A percentile compares a stretch with the other conserved stretches of the same genome.
Evolutionary conservation across 1,140 invertebrate genomes (phyloP).

Genomic region (Myzus persicae): DNA sequence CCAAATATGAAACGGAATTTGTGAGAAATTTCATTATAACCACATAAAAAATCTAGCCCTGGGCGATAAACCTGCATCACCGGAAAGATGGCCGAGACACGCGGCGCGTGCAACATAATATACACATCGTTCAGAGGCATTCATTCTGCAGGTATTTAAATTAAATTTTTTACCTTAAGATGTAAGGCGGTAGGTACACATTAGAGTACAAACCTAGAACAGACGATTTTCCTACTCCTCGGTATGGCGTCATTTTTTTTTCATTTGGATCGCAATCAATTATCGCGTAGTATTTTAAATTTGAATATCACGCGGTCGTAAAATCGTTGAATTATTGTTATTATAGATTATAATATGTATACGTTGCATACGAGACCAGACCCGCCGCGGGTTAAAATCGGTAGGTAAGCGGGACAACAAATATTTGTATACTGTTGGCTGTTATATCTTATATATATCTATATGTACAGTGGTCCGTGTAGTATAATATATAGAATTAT

Average conservation of each 20-base stretch:
- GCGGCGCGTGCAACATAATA: background rate
- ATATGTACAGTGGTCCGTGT: background rate
- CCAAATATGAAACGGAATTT: background rate
- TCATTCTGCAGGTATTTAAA: background rate
- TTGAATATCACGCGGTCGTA: constrained; percentile 1
- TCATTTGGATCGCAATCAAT: background rate
- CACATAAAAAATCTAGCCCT: background rate
- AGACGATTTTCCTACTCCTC: background rate
- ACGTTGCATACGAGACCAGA: background rate
- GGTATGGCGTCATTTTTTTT: background rate
- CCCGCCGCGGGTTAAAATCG: constrained; percentile 9
- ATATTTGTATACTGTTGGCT: background rate
- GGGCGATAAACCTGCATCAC: background rate
- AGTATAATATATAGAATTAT: background rate
- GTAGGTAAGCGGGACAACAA: background rate
- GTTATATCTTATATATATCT: too few relatives aligned
- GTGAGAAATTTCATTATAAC: background rate
- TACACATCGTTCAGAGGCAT: background rate
- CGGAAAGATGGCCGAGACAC: background rate
- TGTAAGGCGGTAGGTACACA: background rate
- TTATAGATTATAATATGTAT: background rate
- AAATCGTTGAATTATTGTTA: background rate
- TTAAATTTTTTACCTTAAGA: background rate
- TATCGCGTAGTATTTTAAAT: background rate
- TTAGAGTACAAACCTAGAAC: background rate